Evolutionary conservation across 2,113 vertebrate genomes (phyloP), one percentile per base, ranked within the genome.

Genomic region (Psittacus erithacus): DNA sequence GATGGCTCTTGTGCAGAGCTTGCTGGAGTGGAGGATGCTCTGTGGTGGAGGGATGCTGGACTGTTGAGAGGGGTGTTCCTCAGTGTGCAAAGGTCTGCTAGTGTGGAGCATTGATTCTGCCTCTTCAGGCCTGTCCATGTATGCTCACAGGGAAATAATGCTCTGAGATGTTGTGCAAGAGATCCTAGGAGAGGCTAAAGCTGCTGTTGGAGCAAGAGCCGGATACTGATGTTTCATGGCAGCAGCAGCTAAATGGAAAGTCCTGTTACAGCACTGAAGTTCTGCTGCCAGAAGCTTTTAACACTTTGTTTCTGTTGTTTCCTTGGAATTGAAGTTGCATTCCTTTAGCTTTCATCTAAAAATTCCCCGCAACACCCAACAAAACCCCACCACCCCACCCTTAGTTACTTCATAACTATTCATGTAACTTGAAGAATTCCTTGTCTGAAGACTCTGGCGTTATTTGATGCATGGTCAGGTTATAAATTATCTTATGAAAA

Each of bases 401-500:
- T 38, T 86, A 55, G n/a, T 83, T 92, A 60, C 31, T 94, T 93
- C 31, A 8, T 41, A 74, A 67, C 63, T 92, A 27, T 78, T 95
- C 69, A 91, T 70, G 13, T 77, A 43, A n/a, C 47, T 81, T 82
- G 55, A 69, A 88, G 44, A 95, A 71, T 88, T 92, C 43, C 28
- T 89, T 82, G n/a, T 79, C 57, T 88, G 7, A 71, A 95, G 46
- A 44, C 23, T 62, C 43, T 78, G 28, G 38, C 41, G 11, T 92
- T 82, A 31, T 17, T 81, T 83, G 68, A 88, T 67, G 50, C 46
- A 12, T 29, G 28, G 35, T 63, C 28, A 67, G 52, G 18, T 38
- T 80, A 83, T 82, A 86, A 90, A 63, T 73, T 90, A 65, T 24
- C 67, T 80, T 15, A 18, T 86, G 71, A 81, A 93, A 80, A 88